Base-by-base conservation (phyloP, 1,140 invertebrate species). In the Drosophila erecta region DNA sequence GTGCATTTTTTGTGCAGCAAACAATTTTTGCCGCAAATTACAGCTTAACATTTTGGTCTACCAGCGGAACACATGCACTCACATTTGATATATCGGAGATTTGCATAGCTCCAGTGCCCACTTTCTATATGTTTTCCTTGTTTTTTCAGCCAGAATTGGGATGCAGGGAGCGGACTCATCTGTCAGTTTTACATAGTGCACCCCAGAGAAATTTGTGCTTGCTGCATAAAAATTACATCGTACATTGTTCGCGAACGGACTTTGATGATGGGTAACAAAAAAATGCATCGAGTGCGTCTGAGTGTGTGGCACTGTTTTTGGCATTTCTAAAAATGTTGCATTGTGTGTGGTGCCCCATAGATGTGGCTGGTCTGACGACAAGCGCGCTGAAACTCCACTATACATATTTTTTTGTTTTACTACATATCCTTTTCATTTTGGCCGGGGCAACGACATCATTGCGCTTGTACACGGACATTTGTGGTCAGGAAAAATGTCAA, bases 121-220 rank as follows among this genome's bases (percentile, higher is more conserved):
- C 37, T 55, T 49, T 49, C 50, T 67, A 64, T 55, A 64, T 65
- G 30, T 81, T 69, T 57, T 57, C 11, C 64, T 69, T 50, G 53
- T 64, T 67, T 46, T 46, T 37, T 12, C 4, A 10, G 20, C 14
- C 11, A 11, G 17, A 17, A 43, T 1, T 17, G 20, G 27, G 4
- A 38, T 11, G 3, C 30, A 10, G 35, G 24, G n/a, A 33, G 58
- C 71, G 74, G 64, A 83, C 70, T 86, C 83, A 87, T 86, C 83
- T 87, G 83, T 83, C 83, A 86, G 83, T 83, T 86, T 86, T 86
- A 83, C 83, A 86, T 86, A 86, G 75, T 87, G 83, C 84, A 76
- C 83, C 84, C 83, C 38, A 76, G 83, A 86, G 83, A 86, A 86
- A 86, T 86, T 86, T 58, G 79, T 83, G 79, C 87, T 89, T 86